Evolutionary conservation across 2,797 vertebrate genomes (phyloP).

Genomic region (Myotis planiceps): DNA sequence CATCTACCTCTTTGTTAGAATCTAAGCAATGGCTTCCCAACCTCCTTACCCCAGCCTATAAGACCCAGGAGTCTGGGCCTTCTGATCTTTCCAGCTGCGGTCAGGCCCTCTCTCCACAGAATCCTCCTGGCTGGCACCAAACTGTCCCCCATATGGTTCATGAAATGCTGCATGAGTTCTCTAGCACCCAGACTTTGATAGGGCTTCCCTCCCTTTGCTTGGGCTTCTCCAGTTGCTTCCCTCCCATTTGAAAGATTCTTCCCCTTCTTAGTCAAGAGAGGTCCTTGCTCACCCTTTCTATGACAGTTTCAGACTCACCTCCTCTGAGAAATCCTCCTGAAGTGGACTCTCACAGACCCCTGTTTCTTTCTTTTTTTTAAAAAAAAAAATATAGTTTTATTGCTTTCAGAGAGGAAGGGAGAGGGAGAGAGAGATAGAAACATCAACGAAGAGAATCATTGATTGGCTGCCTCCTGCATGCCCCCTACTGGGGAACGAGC

Average conservation of each 20-base stretch:
- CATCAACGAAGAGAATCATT: too few species aligned
- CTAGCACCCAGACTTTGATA: neutral
- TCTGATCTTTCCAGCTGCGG: accelerated
- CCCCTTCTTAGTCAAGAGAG: neutral
- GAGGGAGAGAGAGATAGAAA: too few species aligned
- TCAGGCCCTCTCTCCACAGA: neutral
- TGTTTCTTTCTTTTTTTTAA: neutral
- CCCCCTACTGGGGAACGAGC: too few species aligned
- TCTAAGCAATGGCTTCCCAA: neutral
- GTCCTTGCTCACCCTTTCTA: neutral
- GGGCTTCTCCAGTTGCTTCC: neutral
- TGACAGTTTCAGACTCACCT: neutral
- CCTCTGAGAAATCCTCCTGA: neutral
- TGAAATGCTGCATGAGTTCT: neutral
- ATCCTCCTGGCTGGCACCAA: too few species aligned
- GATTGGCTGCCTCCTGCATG: too few species aligned
- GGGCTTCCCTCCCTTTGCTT: neutral
- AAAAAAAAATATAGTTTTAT: too few species aligned
- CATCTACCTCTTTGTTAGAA: neutral
- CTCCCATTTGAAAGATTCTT: neutral
- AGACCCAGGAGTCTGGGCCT: neutral
- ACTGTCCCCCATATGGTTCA: too few species aligned
- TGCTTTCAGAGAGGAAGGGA: too few species aligned
- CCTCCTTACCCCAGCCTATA: neutral
- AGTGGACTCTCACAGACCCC: neutral